Evolutionary conservation across 2,797 vertebrate genomes (phyloP), one percentile per base, ranked within the genome.

Genomic region (Prunella strophiata): DNA sequence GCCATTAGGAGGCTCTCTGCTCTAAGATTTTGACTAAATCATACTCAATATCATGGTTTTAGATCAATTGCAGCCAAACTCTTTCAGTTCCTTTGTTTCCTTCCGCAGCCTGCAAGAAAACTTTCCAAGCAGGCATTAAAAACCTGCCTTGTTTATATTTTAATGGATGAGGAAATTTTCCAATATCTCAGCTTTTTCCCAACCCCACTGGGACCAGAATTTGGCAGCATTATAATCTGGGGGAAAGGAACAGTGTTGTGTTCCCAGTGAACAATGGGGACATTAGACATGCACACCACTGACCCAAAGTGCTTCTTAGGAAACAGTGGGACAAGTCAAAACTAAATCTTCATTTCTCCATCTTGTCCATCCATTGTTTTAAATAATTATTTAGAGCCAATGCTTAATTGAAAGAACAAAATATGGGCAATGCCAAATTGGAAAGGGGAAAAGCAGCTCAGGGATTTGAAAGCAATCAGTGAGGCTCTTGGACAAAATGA

Each of bases 31-130:
- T 43, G 18, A 47, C 20, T 22, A 77, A 45, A 29, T 52, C 45
- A 10, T 4, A 34, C 19, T 19, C 36, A 80, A 30, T 47, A 86
- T 70, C 29, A 3, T 34, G 42, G 5, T 52, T 94, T 94, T n/a
- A 78, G 8, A 58, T 66, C 42, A 81, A 38, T 1, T 59, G 34
- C 47, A 59, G 67, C 66, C 66, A 84, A 78, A 63, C 5, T 5
- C 78, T 55, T 61, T 25, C n/a, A 38, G 34, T 75, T 81, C 77
- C 54, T 88, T 63, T 40, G 42, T 70, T 94, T 93, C 85, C 89
- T 94, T 96, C 88, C 7, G 0, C 62, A 84, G 54, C 27, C 70
- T 65, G 42, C 42, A 68, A 32, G 42, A 72, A 87, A 94, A 75
- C 21, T 94, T 94, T 86, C 83, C 88, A 72, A 77, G 30, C 11